Base-by-base conservation (phyloP, 1,140 invertebrate species). In the Eueides isabella region DNA sequence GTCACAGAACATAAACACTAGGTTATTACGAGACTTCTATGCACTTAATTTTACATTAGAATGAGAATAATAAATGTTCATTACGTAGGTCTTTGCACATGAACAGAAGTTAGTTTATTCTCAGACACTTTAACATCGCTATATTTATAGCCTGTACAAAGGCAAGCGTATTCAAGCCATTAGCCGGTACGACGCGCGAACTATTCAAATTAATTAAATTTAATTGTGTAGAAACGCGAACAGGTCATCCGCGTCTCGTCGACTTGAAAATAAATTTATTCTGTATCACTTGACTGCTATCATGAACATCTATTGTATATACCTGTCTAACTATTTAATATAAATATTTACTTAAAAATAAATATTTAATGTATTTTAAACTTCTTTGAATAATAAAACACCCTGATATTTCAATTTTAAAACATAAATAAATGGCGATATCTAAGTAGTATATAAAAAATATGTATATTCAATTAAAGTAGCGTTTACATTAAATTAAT, bases 191-290 rank as follows among this genome's bases (percentile, higher is more conserved):
- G 85, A 85, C 85, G 86, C 84, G 87, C 84, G 82, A 90, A 90
- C 88, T 90, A 90, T 89, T 89, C 86, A 80, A 87, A 89, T 89
- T 90, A 90, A 89, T 90, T 90, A 89, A 88, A 88, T 88, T 89
- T 89, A 90, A 90, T 90, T 90, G 87, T 89, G 85, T 86, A 86
- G 86, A 89, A 89, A 86, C 82, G 80, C 84, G 79, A 76, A 68
- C 74, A 67, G 74, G 76, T 78, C 77, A 76, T 79, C 79, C 77
- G 79, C 80, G 78, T 85, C 84, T 87, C 81, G 81, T 88, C 83
- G 86, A 86, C 78, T 80, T 78, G 79, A 77, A 83, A 85, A 86
- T 88, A 82, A 85, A 87, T 85, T 85, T 83, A 81, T 85, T 80
- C 82, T 75, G 68, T 79, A 67, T 76, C 80, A 78, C 71, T 84